Percentiles rank a stretch among this genome's conserved stretches.
These are phyloP conservation scores for Mesorhabditis spiculigera DNA, from an alignment of 2,888 invertebrate genomes.

Conservation along the genomic window DNA sequence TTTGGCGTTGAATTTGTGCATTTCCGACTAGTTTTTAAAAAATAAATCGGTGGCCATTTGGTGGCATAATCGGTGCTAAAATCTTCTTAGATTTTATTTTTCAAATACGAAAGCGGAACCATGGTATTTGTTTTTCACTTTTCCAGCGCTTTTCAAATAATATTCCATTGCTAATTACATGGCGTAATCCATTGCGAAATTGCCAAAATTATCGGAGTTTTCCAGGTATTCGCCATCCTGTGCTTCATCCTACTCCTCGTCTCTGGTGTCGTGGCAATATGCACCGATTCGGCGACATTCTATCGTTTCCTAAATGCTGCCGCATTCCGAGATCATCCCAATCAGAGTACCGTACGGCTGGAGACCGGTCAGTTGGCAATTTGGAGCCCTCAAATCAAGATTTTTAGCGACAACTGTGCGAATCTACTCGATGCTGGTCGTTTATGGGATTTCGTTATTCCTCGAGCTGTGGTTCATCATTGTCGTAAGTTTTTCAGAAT, in stretches of 20 bases:
- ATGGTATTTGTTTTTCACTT: no score
- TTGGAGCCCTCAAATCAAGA: background rate
- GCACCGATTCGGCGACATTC: constrained; percentile 51
- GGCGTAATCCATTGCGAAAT: background rate
- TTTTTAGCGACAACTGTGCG: constrained; percentile 39
- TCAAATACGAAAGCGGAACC: no score
- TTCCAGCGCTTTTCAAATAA: no score
- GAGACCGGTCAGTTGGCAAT: constrained; percentile 23
- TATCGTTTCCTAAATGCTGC: constrained; percentile 55
- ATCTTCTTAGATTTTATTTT: background rate
- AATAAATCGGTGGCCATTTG: background rate
- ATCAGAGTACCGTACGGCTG: constrained; percentile 48
- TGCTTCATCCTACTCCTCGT: constrained; percentile 46
- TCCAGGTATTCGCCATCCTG: constrained; percentile 44
- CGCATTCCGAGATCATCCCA: constrained; percentile 52
- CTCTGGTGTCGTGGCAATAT: constrained; percentile 45
- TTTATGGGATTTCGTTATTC: constrained; percentile 44
- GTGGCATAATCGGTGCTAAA: background rate
- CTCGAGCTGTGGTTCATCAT: constrained; percentile 52
- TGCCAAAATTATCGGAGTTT: constrained; percentile 2
- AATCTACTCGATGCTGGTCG: constrained; percentile 43
- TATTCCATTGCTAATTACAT: no score
- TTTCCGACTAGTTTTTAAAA: background rate
- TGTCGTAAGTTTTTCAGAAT: constrained; percentile 15
- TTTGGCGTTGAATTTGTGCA: background rate